These are phyloP conservation scores for Lithobates pipiens DNA, from an alignment of 2,797 vertebrate genomes.

Conservation along the genomic window DNA sequence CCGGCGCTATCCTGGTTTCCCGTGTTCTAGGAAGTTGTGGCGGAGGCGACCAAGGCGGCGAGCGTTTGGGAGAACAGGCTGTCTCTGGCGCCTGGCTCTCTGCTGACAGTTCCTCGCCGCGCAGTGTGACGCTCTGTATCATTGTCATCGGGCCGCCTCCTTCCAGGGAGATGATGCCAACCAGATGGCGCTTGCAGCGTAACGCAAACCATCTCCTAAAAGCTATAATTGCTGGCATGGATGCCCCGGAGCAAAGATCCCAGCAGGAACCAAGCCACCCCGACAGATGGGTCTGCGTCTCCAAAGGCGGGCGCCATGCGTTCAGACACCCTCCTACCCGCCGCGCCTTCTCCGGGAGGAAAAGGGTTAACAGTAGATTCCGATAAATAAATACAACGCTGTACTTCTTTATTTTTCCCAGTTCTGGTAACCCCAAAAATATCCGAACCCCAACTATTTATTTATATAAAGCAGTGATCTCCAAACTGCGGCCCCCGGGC, in stretches of 20 bases:
- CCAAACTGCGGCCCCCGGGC: no score
- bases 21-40: no score
- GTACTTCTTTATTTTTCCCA: no score
- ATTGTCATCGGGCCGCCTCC: constrained; percentile 40
- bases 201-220: constrained; percentile 57
- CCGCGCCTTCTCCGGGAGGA: neutral
- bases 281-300: constrained; percentile 55
- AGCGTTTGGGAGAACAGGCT: constrained; percentile 10
- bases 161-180: constrained; percentile 48
- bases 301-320: constrained; percentile 29
- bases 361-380: constrained; percentile 17
- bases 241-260: constrained; percentile 63
- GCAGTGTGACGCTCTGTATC: constrained; percentile 34
- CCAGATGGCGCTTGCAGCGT: constrained; percentile 58
- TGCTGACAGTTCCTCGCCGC: constrained; percentile 11
- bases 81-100: neutral
- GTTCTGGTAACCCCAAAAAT: no score
- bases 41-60: neutral
- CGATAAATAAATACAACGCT: no score
- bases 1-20: no score
- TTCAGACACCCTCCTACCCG: neutral
- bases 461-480: no score
- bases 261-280: constrained; percentile 60
- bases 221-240: constrained; percentile 66
- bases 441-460: no score